phyloP scores from a whole-genome alignment of 2,797 vertebrate genomes.

The Cuniculus paca region DNA sequence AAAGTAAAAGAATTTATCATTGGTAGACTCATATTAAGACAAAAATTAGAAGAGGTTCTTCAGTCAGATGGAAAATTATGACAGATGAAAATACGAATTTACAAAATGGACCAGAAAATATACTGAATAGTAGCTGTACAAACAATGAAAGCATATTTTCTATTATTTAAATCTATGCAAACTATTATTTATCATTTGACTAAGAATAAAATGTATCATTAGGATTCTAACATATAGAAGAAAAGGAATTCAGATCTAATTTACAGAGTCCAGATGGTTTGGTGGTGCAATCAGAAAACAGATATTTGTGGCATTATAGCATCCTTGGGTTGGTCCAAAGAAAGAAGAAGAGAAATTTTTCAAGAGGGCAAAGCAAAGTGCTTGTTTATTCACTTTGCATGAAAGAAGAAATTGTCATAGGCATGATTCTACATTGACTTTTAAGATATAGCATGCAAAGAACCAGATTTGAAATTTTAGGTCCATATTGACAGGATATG shows the following conservation, averaged over 20 bases:
- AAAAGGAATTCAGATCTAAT: background rate
- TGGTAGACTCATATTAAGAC: background rate
- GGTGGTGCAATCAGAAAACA: background rate
- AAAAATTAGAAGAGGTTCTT: background rate
- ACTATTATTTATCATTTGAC: background rate
- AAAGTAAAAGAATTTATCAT: background rate
- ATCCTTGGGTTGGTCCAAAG: background rate
- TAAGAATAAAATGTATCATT: background rate
- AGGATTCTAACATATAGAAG: background rate
- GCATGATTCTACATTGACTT: background rate
- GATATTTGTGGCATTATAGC: background rate
- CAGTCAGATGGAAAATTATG: background rate
- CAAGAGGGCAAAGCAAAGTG: background rate
- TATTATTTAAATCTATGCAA: background rate
- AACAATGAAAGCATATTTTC: background rate
- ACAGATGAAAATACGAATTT: background rate
- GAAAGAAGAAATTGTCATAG: background rate
- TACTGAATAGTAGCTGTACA: background rate
- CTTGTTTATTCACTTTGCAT: background rate
- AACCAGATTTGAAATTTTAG: constrained; percentile 19
- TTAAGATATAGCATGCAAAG: background rate
- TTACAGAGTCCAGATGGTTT: background rate
- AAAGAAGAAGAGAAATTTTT: background rate
- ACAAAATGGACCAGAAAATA: background rate
- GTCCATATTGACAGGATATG: background rate